Percentiles rank a stretch among this genome's conserved stretches.
phyloP scores from a whole-genome alignment of 2,888 invertebrate genomes.

The Amphipyra tragopoginis region DNA sequence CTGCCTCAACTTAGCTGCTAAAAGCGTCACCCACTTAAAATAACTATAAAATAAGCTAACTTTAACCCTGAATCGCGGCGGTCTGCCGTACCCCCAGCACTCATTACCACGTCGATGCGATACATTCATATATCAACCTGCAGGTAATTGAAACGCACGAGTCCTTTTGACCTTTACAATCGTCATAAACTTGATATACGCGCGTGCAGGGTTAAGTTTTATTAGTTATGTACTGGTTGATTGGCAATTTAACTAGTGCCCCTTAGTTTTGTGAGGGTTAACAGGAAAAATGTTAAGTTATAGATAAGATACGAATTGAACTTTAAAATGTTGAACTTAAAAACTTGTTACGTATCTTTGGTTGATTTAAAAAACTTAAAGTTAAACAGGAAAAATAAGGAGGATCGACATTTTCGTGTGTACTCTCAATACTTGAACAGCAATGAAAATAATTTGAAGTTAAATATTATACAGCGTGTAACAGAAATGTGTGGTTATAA shows the following conservation, averaged over 20 bases:
- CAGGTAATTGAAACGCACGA: constrained; percentile 53
- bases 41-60: constrained; percentile 17
- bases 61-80: constrained; percentile 29
- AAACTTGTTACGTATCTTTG: too few species aligned
- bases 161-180: constrained; percentile 46
- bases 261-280: constrained; percentile 8
- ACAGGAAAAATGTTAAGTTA: neutral
- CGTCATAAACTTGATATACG: constrained; percentile 52
- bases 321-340: neutral
- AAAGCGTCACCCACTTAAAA: neutral
- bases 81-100: constrained; percentile 38
- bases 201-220: constrained; percentile 39
- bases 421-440: too few species aligned
- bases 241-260: constrained; percentile 43
- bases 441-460: too few species aligned
- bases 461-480: too few species aligned
- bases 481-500: too few species aligned
- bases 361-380: too few species aligned
- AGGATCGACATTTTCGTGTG: too few species aligned
- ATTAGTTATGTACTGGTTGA: constrained; percentile 45
- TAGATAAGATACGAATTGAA: neutral
- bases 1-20: too few species aligned
- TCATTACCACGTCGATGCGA: constrained; percentile 46
- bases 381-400: too few species aligned
- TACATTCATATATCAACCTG: constrained; percentile 49